Evolutionary conservation across 2,113 vertebrate genomes (phyloP).

Genomic region (Tychaedon coryphoeus): DNA sequence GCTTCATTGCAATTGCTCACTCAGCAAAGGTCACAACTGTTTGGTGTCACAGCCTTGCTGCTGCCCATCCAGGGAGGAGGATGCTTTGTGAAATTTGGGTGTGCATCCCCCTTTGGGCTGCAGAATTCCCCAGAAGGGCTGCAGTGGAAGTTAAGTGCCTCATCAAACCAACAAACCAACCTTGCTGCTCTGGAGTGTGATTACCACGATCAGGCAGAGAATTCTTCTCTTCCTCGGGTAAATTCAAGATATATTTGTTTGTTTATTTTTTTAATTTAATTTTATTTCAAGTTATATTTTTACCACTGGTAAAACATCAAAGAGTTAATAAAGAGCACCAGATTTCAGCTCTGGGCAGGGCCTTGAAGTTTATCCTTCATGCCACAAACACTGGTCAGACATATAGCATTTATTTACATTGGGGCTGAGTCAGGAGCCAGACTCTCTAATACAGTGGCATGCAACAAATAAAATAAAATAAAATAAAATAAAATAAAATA

Average conservation of each 20-base stretch:
- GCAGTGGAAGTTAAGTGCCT: background rate
- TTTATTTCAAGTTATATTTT: background rate
- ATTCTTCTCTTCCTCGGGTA: background rate
- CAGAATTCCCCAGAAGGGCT: background rate
- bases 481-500: background rate
- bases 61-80: background rate
- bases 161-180: background rate
- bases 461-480: background rate
- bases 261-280: background rate
- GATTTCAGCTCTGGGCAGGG: background rate
- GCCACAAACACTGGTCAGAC: background rate
- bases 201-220: background rate
- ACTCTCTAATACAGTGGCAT: background rate
- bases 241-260: conserved; percentile 33
- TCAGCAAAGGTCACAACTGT: conserved; percentile 6
- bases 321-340: background rate
- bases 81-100: background rate
- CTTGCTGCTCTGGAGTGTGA: background rate
- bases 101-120: background rate
- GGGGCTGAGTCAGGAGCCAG: background rate
- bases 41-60: background rate
- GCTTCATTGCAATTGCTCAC: background rate
- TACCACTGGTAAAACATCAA: background rate
- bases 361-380: background rate
- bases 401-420: conserved; percentile 29